Conservation (phyloP, 30 jellyfish, hydroid and myxozoan species). For the Turritopsis rubra region DNA sequence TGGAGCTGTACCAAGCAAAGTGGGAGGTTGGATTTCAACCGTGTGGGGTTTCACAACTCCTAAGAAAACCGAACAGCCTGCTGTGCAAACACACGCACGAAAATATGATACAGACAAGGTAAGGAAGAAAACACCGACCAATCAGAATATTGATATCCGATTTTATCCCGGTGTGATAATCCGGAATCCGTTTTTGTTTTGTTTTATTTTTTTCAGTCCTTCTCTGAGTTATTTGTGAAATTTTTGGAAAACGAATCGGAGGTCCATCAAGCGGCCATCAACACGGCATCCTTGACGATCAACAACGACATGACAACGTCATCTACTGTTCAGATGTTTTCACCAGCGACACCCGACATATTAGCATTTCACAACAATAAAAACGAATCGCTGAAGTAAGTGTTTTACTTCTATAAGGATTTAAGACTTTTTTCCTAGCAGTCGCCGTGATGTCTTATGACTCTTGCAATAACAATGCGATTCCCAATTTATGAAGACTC, state of each 20-base stretch:
- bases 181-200: background rate
- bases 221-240: constrained; percentile 78
- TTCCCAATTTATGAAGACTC: no score
- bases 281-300: constrained; percentile 50
- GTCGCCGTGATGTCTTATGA: background rate
- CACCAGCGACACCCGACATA: constrained; percentile 39
- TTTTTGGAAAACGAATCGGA: constrained; percentile 88
- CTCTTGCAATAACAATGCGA: no score
- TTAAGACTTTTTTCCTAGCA: background rate
- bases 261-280: constrained; percentile 37
- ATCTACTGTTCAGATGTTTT: constrained; percentile 24
- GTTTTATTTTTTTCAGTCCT: constrained; percentile 44
- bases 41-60: constrained; percentile 41
- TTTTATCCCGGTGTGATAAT: background rate
- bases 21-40: constrained; percentile 77
- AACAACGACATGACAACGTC: constrained; percentile 39
- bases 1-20: constrained; percentile 85
- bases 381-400: constrained; percentile 11
- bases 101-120: constrained; percentile 7
- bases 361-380: constrained; percentile 28
- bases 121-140: background rate
- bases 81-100: background rate
- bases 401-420: background rate
- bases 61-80: constrained; percentile 12
- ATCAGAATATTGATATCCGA: no score